These are phyloP conservation scores for Rhineura floridana DNA, from an alignment of 2,113 vertebrate genomes.

Conservation along the genomic window DNA sequence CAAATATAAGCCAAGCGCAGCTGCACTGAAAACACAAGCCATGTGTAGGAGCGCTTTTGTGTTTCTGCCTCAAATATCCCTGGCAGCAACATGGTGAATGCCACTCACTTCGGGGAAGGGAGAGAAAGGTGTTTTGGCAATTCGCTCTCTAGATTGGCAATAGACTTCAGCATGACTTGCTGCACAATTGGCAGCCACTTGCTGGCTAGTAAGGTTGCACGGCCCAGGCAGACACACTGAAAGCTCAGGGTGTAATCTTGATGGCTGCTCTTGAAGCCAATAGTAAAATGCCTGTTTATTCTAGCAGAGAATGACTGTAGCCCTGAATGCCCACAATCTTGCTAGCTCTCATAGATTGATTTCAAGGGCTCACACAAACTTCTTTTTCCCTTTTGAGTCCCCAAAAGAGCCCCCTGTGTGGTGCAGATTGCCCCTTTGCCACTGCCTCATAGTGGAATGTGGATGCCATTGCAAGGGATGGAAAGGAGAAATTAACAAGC, in stretches of 20 bases:
- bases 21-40: constrained; percentile 25
- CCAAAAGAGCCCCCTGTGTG: not conserved
- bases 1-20: constrained; percentile 55
- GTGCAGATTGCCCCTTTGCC: too few relatives aligned
- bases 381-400: not conserved
- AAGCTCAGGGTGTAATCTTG: not conserved
- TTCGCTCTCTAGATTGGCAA: rapidly evolving
- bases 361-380: not conserved
- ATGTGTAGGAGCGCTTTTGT: not conserved
- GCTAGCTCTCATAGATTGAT: not conserved
- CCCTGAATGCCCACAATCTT: not conserved
- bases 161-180: not conserved
- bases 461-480: too few relatives aligned
- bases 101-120: not conserved
- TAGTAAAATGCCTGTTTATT: not conserved
- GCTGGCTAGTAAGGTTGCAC: not conserved
- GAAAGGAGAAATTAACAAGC: too few relatives aligned
- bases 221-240: not conserved
- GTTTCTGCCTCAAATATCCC: constrained; percentile 40
- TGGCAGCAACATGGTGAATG: constrained; percentile 19
- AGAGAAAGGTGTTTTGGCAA: not conserved
- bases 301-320: not conserved
- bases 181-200: not conserved
- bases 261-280: not conserved
- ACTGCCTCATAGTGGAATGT: too few relatives aligned